Evolutionary conservation across 53 echinoderm and acorn worm genomes (phyloP), one percentile per base, ranked within the genome.

Genomic region (Luidia sarsii): DNA sequence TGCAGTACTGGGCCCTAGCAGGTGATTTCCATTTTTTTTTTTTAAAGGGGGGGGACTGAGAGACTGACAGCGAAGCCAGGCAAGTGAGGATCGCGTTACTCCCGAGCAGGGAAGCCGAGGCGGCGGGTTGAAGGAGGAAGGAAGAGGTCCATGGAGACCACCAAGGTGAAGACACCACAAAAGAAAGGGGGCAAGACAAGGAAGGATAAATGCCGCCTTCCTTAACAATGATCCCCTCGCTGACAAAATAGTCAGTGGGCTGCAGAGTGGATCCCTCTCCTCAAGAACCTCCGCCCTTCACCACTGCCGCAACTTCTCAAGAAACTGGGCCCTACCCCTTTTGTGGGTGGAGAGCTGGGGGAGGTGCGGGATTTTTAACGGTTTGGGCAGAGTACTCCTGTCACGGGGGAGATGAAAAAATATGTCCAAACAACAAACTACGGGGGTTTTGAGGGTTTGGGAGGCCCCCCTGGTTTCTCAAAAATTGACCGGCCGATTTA

Each of bases 131-230:
- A 32, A 52, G 71, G 71, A 31, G 3, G 15, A 48, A 71, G 35
- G 29, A 52, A 54, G 71, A 31, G 71, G 71, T 71, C 71, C 71
- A 30, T 48, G 10, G 38, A 53, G 71, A 71, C 71, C 71, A 71
- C 71, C 34, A 71, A 71, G 71, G 54, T 52, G 52, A 71, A 35
- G 71, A 52, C 54, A 54, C 55, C 71, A 71, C 71, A 71, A 71
- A 23, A 32, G 36, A 33, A 32, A 6, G 65, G 36, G n/a, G n/a
- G n/a, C n/a, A 71, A 52, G 33, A 51, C 61, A 61, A 61, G 61
- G 61, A 61, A 14, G 61, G 61, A 33, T 61, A 61, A 61, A 61
- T 61, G 61, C 61, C 33, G 28, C 2, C 61, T 33, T 11, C 61
- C 61, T 33, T 3, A 8, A 61, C 32, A 61, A 61, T 51, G n/a